A percentile compares a stretch with the other conserved stretches of the same genome.
phyloP scores from a whole-genome alignment of 2,113 vertebrate genomes.

The Tetraodon nigroviridis region DNA sequence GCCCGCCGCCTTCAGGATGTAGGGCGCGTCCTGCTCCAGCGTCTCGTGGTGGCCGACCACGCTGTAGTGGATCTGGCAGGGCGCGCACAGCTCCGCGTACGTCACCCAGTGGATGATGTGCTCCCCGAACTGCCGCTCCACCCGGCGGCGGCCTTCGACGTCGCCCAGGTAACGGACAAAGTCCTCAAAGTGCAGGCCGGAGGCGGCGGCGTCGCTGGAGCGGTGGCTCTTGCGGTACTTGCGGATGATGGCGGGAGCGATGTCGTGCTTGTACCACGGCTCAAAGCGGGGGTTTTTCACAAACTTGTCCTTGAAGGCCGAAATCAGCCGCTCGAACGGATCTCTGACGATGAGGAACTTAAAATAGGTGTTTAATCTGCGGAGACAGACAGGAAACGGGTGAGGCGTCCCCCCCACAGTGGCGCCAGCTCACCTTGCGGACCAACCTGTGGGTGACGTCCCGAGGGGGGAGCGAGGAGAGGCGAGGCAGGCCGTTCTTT shows the following conservation, averaged over 20 bases:
- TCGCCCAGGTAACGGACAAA: slow-evolving; percentile 95
- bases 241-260: slow-evolving; percentile 90
- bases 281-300: slow-evolving; percentile 95
- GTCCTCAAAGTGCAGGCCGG: slow-evolving; percentile 92
- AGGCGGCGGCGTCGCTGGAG: slow-evolving; percentile 49
- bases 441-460: slow-evolving; percentile 83
- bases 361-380: slow-evolving; percentile 90
- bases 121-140: slow-evolving; percentile 91
- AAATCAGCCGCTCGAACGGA: slow-evolving; percentile 95
- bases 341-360: slow-evolving; percentile 98
- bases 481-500: slow-evolving; percentile 91
- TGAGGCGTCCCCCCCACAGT: neutral
- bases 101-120: slow-evolving; percentile 97
- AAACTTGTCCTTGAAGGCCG: slow-evolving; percentile 98
- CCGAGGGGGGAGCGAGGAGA: slow-evolving; percentile 82
- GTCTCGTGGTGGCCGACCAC: slow-evolving; percentile 94
- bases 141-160: slow-evolving; percentile 75
- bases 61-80: slow-evolving; percentile 87
- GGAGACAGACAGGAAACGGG: neutral
- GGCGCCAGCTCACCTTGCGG: neutral
- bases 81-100: slow-evolving; percentile 90
- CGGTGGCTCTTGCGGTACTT: slow-evolving; percentile 87
- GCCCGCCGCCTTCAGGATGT: slow-evolving; percentile 85
- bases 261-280: slow-evolving; percentile 96
- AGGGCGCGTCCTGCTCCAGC: slow-evolving; percentile 85